Base-by-base conservation (phyloP, 2,113 vertebrate genomes). In the Rhabdomys dilectus region DNA sequence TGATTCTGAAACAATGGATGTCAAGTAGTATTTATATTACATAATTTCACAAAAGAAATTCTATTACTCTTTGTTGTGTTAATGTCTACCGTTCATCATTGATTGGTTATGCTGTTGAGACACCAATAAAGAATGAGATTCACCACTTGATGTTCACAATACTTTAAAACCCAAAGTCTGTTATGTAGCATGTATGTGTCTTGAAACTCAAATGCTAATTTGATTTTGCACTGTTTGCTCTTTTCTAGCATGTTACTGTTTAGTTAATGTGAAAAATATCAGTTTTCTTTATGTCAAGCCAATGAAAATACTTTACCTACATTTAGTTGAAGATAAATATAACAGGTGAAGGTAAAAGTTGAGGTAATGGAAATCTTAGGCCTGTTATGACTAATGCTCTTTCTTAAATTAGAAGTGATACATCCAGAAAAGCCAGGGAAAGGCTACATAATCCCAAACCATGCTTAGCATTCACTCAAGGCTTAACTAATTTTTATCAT, bases 341-440 rank as follows among this genome's bases (percentile, higher is more conserved):
- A 12, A 62, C 88, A 34, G 84, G 8, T 90, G 34, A 9, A 64
- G 11, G 91, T 58, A 81, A 64, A 4, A 21, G 10, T 45, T 89
- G 42, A 84, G 29, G 77, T 72, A 66, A 48, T 53, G 75, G 85
- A 70, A 91, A 68, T 22, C 29, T 42, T 34, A 48, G 17, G 3
- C 53, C 22, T 15, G 68, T 10, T 77, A 42, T n/a, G 11, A 93
- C 19, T 75, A 80, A 56, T 64, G 93, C 6, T 85, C 45, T 73
- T 89, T 34, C 78, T 51, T 89, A 93, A 90, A 94, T 88, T 89
- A 45, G 29, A 86, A 93, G 53, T 75, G n/a, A 51, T 51, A 11
- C 3, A 72, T 3, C 68, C 29, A 39, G 12, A 34, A 48, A 90
- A 76, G 11, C 1, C 12, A 75, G 6, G 1, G 31, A 9, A 64